These are phyloP conservation scores for Drosophila pegasa DNA, from an alignment of 2,888 invertebrate genomes.

Conservation along the genomic window DNA sequence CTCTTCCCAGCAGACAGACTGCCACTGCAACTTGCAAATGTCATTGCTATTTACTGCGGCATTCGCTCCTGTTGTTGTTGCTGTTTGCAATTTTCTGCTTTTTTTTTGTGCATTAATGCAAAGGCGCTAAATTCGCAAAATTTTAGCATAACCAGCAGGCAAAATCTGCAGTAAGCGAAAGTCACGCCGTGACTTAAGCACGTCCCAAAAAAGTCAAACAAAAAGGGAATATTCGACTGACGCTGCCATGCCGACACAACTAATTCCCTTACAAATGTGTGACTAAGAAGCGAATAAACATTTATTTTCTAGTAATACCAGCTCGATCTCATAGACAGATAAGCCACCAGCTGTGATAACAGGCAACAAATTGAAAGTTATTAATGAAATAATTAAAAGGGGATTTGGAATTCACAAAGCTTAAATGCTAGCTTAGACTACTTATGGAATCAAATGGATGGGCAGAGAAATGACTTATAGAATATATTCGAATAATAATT, in stretches of 20 bases:
- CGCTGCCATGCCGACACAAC: not conserved
- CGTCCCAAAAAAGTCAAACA: constrained; percentile 13
- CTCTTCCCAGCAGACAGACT: constrained; percentile 39
- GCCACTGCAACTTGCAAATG: constrained; percentile 57
- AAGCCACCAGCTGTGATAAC: not conserved
- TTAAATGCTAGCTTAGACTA: not conserved
- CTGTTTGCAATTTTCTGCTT: not conserved
- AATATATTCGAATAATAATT: too few relatives aligned
- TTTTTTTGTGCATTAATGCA: constrained; percentile 52
- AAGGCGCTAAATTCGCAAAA: constrained; percentile 43
- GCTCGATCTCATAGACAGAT: too few relatives aligned
- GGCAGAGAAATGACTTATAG: too few relatives aligned
- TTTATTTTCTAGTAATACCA: too few relatives aligned
- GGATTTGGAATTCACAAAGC: not conserved
- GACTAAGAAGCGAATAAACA: not conserved
- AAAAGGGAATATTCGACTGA: not conserved
- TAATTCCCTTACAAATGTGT: not conserved
- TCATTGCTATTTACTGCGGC: constrained; percentile 32
- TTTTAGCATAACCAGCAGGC: constrained; percentile 47
- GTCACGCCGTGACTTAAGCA: constrained; percentile 39
- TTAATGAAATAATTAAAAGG: not conserved
- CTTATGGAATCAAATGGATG: not conserved
- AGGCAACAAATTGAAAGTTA: not conserved
- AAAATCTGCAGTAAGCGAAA: constrained; percentile 32
- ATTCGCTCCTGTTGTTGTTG: constrained; percentile 9